phyloP scores from a whole-genome alignment of 92 coral and sea anemone genomes.

The Meandrina meandrites region DNA sequence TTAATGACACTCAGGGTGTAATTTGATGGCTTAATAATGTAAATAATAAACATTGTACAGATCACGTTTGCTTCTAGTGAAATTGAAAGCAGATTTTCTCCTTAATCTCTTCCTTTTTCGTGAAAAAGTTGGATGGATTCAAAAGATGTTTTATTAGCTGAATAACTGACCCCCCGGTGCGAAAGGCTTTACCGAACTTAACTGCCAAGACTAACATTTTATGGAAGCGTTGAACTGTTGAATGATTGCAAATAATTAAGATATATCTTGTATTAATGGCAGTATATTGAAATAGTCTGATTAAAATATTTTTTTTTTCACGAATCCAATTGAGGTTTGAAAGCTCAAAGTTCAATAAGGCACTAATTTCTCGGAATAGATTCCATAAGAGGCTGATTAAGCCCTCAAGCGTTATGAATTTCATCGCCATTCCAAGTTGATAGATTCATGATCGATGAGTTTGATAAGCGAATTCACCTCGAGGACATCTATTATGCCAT shows the following conservation, averaged over 20 bases:
- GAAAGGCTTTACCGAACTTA: neutral
- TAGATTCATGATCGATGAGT: constrained; percentile 15
- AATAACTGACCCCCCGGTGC: constrained; percentile 20
- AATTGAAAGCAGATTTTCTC: neutral
- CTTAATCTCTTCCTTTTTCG: neutral
- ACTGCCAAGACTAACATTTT: neutral
- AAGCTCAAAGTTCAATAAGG: neutral
- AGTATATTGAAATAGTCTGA: neutral
- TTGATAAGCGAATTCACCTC: constrained; percentile 19
- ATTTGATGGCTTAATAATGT: neutral
- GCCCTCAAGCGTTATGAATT: constrained; percentile 27
- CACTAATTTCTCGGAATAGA: neutral
- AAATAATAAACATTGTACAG: no score
- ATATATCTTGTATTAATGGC: no score
- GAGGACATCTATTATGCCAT: constrained; percentile 34
- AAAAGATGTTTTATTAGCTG: constrained; percentile 8
- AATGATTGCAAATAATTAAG: neutral
- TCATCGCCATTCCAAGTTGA: constrained; percentile 10
- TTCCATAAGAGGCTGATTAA: neutral
- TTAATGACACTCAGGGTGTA: neutral
- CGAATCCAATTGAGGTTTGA: neutral
- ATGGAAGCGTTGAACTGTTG: neutral
- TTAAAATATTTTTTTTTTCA: neutral
- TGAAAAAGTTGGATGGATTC: neutral
- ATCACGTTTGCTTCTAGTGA: neutral